Percentiles rank a stretch among this genome's conserved stretches.
phyloP scores from a whole-genome alignment of 2,797 vertebrate genomes.

The Hirundo rustica region DNA sequence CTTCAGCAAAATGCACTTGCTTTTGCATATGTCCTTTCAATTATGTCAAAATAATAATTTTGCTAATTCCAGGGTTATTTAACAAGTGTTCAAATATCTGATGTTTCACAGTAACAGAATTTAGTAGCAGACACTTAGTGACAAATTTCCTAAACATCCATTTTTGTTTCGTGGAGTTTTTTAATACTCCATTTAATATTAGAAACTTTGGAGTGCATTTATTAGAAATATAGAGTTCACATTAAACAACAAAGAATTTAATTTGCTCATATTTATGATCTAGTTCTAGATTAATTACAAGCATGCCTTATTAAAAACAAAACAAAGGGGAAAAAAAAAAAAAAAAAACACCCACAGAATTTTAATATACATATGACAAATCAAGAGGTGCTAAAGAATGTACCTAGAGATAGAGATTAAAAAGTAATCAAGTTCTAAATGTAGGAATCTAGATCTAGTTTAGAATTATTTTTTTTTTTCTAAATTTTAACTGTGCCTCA shows the following conservation, averaged over 20 bases:
- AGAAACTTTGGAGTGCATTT: neutral
- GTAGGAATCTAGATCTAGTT: neutral
- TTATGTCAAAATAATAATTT: neutral
- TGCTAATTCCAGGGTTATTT: neutral
- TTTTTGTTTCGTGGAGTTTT: neutral
- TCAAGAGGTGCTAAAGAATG: neutral
- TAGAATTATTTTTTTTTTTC: conserved; percentile 36
- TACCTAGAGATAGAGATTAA: conserved; percentile 41
- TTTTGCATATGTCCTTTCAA: neutral
- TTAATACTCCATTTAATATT: conserved; percentile 18
- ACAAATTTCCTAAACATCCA: neutral
- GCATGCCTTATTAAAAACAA: neutral
- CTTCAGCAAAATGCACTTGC: neutral
- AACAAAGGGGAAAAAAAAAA: neutral
- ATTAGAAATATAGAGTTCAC: conserved; percentile 16
- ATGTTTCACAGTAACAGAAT: neutral
- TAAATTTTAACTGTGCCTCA: conserved; percentile 10
- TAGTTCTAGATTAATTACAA: conserved; percentile 28
- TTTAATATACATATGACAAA: conserved; percentile 21
- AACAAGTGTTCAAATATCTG: neutral
- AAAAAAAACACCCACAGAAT: neutral
- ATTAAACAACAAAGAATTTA: conserved; percentile 27
- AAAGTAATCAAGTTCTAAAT: conserved; percentile 24
- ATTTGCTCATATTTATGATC: conserved; percentile 50
- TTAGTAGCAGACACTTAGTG: neutral